Evolutionary conservation across 1,140 invertebrate species (phyloP), one percentile per base, ranked within the genome.

Genomic region (Plodia interpunctella): DNA sequence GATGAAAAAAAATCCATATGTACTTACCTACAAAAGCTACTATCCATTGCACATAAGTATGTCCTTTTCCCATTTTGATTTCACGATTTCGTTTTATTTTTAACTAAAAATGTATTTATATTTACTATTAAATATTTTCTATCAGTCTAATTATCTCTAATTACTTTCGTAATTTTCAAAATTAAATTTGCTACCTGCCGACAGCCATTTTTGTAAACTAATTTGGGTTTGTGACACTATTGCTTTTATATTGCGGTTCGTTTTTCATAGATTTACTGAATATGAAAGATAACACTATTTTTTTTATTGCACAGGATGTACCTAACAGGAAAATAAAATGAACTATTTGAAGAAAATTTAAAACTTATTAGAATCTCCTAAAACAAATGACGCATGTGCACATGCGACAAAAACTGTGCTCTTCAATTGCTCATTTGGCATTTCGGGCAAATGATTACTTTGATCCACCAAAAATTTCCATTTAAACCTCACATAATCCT

Each of bases 11-110:
- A 44, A 1, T 3, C 1, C 4, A 17, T 44, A n/a, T 17, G 10
- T 15, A 44, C 38, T 66, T 61, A 72, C 70, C 64, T 52, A 72
- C 35, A 35, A 69, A 21, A 11, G 66, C 62, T 20, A 60, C 58
- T 32, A 61, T 56, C 62, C 62, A 69, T 59, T 72, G 70, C 49
- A 59, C 44, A 56, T 64, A 53, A 6, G 66, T 66, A 53, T 63
- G 60, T 58, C 68, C 65, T 54, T 60, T 55, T 8, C 13, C 19
- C 21, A 21, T 25, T 20, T 25, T 20, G 51, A 51, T 52, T 1
- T 54, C 52, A 53, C 51, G n/a, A 44, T 55, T 10, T 55, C 25
- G 35, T 49, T 50, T 51, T 19, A 35, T 35, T 17, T 25, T 53
- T 32, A 59, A 20, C 13, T 18, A 15, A 51, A 15, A 51, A 4